A percentile compares a stretch with the other conserved stretches of the same genome.
Conservation (phyloP, 2,113 vertebrate species). For the Pristiophorus japonicus region DNA sequence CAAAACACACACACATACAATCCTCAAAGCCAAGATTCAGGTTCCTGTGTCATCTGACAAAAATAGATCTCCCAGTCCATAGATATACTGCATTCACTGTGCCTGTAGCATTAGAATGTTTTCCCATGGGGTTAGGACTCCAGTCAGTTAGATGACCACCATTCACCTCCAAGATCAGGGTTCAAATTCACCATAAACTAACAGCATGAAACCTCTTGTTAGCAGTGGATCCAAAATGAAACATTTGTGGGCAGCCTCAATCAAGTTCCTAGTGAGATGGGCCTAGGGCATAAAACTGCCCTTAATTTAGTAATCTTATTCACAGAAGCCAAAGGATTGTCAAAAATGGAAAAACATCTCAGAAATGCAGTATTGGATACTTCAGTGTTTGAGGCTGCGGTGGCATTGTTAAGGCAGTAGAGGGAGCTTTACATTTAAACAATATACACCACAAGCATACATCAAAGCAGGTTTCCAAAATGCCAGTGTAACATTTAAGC, state of each 20-base stretch:
- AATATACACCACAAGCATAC: background rate
- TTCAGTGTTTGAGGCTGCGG: background rate
- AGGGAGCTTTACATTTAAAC: background rate
- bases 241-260: background rate
- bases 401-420: background rate
- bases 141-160: background rate
- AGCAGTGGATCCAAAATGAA: background rate
- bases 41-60: too few relatives aligned
- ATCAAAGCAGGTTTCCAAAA: background rate
- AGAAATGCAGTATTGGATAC: background rate
- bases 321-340: background rate
- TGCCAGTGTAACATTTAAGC: background rate
- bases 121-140: background rate
- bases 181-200: background rate
- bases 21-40: too few relatives aligned
- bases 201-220: background rate
- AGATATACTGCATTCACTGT: too few relatives aligned
- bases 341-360: background rate
- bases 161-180: background rate
- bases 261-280: background rate
- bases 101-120: too few relatives aligned
- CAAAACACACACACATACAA: too few relatives aligned
- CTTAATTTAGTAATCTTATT: background rate
- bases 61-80: too few relatives aligned
- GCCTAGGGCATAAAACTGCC: background rate